These are phyloP conservation scores for Ichneumoninae sp. DNA, from an alignment of 2,888 invertebrate species.

Conservation along the genomic window DNA sequence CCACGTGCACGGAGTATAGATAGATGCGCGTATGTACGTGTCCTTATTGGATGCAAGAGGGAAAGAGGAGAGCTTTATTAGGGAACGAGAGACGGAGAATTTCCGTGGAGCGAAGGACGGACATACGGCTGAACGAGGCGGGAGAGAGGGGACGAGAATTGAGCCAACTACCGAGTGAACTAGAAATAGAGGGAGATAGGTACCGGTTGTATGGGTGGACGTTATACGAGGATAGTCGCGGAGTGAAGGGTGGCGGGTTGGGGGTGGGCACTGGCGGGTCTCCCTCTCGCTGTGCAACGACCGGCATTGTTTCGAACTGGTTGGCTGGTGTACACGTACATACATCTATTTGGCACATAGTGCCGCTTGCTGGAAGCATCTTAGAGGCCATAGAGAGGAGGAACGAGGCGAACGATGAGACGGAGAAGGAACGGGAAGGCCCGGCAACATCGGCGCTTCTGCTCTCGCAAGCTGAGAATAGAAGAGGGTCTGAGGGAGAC, in stretches of 20 bases:
- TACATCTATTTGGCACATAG: conserved; percentile 81
- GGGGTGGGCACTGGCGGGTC: conserved; percentile 60
- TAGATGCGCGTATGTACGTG: conserved; percentile 3
- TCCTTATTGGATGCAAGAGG: conserved; percentile 45
- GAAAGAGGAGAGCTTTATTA: conserved; percentile 60
- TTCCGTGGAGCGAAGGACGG: conserved; percentile 10
- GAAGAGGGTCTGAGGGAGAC: conserved; percentile 62
- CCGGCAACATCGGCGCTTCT: conserved; percentile 57
- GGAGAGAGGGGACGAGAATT: conserved; percentile 35
- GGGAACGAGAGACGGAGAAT: conserved; percentile 50
- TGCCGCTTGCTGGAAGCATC: conserved; percentile 75
- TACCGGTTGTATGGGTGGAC: conserved; percentile 59
- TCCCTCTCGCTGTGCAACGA: conserved; percentile 72
- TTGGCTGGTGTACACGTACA: conserved; percentile 74
- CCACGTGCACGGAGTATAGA: conserved; percentile 9
- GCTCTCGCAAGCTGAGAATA: conserved; percentile 67
- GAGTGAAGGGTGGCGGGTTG: conserved; percentile 64
- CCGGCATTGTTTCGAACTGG: conserved; percentile 82
- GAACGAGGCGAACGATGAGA: conserved; percentile 63
- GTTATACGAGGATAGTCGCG: conserved; percentile 68
- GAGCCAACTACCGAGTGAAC: conserved; percentile 44
- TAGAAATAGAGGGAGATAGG: conserved; percentile 45
- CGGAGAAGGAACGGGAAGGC: conserved; percentile 36
- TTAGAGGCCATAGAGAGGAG: conserved; percentile 76
- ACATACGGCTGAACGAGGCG: conserved; percentile 33